These are phyloP conservation scores for Agonopterix arenella DNA, from an alignment of 2,888 invertebrate genomes.

Conservation along the genomic window DNA sequence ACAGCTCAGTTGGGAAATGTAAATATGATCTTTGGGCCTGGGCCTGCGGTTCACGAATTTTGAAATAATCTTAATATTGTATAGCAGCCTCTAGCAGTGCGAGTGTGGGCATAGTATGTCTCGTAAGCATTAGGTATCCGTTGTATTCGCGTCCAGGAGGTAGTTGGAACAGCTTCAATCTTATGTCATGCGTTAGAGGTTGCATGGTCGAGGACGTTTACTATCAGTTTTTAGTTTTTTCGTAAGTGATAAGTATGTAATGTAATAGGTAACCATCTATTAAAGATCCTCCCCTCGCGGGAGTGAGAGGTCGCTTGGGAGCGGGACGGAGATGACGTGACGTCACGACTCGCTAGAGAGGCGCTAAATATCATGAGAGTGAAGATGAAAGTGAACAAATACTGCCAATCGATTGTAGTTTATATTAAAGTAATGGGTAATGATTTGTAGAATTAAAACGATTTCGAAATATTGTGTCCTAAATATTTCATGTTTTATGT, in stretches of 20 bases:
- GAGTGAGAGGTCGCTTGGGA: background rate
- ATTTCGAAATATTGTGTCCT: slow-evolving; percentile 69
- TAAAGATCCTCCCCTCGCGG: background rate
- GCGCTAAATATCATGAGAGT: slow-evolving; percentile 47
- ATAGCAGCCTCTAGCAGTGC: slow-evolving; percentile 3
- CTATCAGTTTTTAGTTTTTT: slow-evolving; percentile 7
- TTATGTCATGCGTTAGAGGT: slow-evolving; percentile 13
- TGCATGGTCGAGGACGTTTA: slow-evolving; percentile 6
- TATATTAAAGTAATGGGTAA: slow-evolving; percentile 58
- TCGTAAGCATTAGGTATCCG: slow-evolving; percentile 22
- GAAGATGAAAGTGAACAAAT: slow-evolving; percentile 52
- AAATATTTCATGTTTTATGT: slow-evolving; percentile 63
- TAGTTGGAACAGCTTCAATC: slow-evolving; percentile 17
- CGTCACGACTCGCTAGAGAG: background rate
- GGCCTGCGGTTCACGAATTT: too few relatives aligned
- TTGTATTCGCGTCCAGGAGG: slow-evolving; percentile 37
- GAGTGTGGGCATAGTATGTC: slow-evolving; percentile 13
- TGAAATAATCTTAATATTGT: too few relatives aligned
- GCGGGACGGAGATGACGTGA: background rate
- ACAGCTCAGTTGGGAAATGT: too few relatives aligned
- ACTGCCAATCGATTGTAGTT: slow-evolving; percentile 75
- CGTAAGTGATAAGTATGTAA: slow-evolving; percentile 6
- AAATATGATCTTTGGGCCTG: too few relatives aligned
- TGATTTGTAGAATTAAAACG: slow-evolving; percentile 64
- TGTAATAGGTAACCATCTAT: background rate